Conservation (phyloP, 2,113 vertebrate genomes). For the Sus scrofa region T2T-Sscrofa CM000813.6:93219001-93219500, state of each 20-base stretch:
- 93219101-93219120: background rate
- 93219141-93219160: background rate
- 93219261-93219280: background rate
- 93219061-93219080: background rate
- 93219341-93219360: background rate
- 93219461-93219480: background rate
- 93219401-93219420: background rate
- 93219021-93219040: background rate
- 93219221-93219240: background rate
- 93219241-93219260: background rate
- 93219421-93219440: background rate
- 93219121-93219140: background rate
- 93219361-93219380: background rate
- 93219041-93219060: background rate
- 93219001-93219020: no score
- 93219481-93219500: background rate
- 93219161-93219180: background rate
- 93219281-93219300: background rate
- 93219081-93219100: background rate
- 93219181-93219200: background rate
- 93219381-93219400: background rate
- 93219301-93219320: background rate
- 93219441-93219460: background rate
- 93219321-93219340: background rate
- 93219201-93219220: constrained; percentile 8